phyloP scores from a whole-genome alignment of 2,113 vertebrate species.

The Neoarius graeffei region DNA sequence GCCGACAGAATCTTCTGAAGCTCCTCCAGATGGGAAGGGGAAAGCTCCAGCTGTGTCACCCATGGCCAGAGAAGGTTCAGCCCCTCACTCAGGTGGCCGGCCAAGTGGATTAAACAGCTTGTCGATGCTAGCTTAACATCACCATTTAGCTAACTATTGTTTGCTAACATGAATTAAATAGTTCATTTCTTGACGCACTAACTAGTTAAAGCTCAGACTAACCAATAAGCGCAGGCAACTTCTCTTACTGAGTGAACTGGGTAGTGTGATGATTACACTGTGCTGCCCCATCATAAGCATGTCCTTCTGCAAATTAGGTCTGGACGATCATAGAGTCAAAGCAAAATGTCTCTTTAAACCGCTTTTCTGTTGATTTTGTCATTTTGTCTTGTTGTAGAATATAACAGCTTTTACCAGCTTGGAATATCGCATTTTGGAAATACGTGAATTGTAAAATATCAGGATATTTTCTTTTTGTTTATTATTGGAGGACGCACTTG shows the following conservation, averaged over 20 bases:
- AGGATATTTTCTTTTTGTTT: background rate
- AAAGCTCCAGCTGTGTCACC: slow-evolving; percentile 75
- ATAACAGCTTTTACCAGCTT: background rate
- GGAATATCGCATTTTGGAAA: background rate
- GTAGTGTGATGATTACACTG: slow-evolving; percentile 4
- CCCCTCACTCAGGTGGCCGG: slow-evolving; percentile 45
- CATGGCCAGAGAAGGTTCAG: slow-evolving; percentile 65
- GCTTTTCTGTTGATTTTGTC: background rate
- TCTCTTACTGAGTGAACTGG: slow-evolving; percentile 47
- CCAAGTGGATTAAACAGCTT: slow-evolving; percentile 4
- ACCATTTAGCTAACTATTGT: background rate
- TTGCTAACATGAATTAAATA: background rate
- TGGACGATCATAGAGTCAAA: background rate
- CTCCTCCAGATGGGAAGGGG: slow-evolving; percentile 47
- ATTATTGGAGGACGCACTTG: background rate
- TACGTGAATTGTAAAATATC: background rate
- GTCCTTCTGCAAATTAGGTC: too few species aligned
- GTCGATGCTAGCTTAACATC: slow-evolving; percentile 6
- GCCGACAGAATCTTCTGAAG: slow-evolving; percentile 59
- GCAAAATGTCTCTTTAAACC: background rate
- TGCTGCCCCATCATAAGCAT: too few species aligned
- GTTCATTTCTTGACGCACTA: background rate
- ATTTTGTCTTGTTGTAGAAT: background rate
- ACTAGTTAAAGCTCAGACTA: background rate
- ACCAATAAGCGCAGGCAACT: background rate